Conservation (phyloP, 2,888 invertebrate genomes). For the Lacanobia oleracea region DNA sequence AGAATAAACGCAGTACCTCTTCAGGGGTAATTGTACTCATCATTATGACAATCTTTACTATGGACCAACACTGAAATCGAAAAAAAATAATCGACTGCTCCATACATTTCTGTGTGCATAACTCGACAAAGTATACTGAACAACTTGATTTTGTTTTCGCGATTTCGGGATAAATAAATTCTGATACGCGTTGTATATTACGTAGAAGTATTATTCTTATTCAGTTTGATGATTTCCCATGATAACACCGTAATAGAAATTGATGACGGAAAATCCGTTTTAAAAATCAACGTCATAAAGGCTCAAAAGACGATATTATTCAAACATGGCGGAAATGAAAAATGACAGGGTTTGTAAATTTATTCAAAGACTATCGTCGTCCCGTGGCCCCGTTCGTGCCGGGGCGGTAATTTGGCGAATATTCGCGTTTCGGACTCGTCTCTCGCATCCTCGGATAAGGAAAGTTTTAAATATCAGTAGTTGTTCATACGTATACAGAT, state of each 20-base stretch:
- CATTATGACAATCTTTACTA: too few relatives aligned
- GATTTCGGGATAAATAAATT: too few relatives aligned
- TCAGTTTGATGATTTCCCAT: not conserved
- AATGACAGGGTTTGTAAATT: conserved; percentile 54
- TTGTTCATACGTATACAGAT: conserved; percentile 7
- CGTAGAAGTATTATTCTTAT: too few relatives aligned
- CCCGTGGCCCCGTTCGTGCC: conserved; percentile 43
- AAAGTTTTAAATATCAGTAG: conserved; percentile 28
- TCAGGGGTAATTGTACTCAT: too few relatives aligned
- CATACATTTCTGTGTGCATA: too few relatives aligned
- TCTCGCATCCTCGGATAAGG: not conserved
- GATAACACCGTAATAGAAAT: conserved; percentile 8
- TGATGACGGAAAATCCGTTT: not conserved
- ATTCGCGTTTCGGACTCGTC: conserved; percentile 20
- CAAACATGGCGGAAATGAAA: conserved; percentile 52
- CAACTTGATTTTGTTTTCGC: too few relatives aligned
- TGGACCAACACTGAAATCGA: too few relatives aligned
- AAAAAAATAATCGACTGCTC: too few relatives aligned
- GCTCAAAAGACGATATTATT: conserved; percentile 36
- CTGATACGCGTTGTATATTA: too few relatives aligned
- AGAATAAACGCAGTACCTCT: too few relatives aligned
- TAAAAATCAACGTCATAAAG: conserved; percentile 29
- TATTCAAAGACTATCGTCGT: conserved; percentile 45
- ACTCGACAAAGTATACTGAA: too few relatives aligned
- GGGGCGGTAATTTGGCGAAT: conserved; percentile 56